Evolutionary conservation across 2,888 invertebrate genomes (phyloP).

Genomic region (Acrocera orbiculus): DNA sequence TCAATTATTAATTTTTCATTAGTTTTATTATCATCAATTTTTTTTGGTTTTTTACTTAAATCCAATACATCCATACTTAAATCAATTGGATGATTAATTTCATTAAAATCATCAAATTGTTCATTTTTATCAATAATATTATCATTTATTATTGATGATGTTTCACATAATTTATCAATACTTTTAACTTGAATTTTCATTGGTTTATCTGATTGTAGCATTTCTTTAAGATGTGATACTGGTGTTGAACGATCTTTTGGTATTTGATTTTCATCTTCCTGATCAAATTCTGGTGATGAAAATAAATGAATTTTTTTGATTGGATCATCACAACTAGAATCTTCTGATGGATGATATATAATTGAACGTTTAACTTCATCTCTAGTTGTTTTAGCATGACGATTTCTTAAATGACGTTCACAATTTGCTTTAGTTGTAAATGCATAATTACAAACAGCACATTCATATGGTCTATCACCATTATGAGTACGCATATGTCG

Average conservation of each 20-base stretch:
- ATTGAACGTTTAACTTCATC: conserved; percentile 80
- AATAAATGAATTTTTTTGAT: conserved; percentile 38
- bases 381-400: conserved; percentile 69
- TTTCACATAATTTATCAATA: conserved; percentile 41
- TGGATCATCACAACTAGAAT: conserved; percentile 58
- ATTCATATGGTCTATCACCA: conserved; percentile 88
- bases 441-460: conserved; percentile 86
- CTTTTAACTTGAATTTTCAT: conserved; percentile 43
- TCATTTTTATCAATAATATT: conserved; percentile 28
- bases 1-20: conserved; percentile 5
- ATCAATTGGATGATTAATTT: conserved; percentile 48
- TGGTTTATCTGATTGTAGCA: conserved; percentile 33
- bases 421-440: conserved; percentile 97
- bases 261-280: conserved; percentile 23
- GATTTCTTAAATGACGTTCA: conserved; percentile 81
- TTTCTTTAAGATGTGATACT: conserved; percentile 33
- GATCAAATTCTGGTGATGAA: conserved; percentile 36
- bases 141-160: too few relatives aligned
- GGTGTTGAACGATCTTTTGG: conserved; percentile 28
- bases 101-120: conserved; percentile 11
- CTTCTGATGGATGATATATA: conserved; percentile 73
- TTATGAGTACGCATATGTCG: conserved; percentile 89
- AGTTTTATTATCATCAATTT: conserved; percentile 5
- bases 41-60: conserved; percentile 54
- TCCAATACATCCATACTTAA: conserved; percentile 65